Conservation (phyloP, 1,140 invertebrate genomes). For the Drosophila murphyi region DNA sequence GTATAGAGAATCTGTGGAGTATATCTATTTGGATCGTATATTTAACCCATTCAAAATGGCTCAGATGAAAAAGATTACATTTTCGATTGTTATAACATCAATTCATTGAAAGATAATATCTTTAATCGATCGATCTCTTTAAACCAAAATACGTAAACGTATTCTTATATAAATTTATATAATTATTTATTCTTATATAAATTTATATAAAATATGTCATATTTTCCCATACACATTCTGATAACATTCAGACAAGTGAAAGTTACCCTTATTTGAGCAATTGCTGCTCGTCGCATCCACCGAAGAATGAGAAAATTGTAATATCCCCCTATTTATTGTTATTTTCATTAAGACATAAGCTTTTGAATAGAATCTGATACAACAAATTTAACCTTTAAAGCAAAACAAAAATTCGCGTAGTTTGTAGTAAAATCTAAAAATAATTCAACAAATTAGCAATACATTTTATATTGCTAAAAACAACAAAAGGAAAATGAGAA, state of each 20-base stretch:
- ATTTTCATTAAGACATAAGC: slow-evolving; percentile 33
- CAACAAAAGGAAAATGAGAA: slow-evolving; percentile 5
- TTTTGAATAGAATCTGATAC: slow-evolving; percentile 16
- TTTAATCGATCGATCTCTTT: no score
- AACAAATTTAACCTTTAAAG: not conserved
- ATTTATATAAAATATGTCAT: not conserved
- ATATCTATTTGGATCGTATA: no score
- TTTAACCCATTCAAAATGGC: no score
- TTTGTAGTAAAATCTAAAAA: slow-evolving; percentile 23
- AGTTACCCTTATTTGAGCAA: not conserved
- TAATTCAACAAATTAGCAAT: slow-evolving; percentile 41
- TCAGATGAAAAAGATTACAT: no score
- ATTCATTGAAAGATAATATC: no score
- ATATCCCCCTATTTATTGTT: slow-evolving; percentile 20
- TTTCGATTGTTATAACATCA: no score
- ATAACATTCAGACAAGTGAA: slow-evolving; percentile 6
- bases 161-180: no score
- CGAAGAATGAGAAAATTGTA: not conserved
- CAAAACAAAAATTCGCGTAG: slow-evolving; percentile 24
- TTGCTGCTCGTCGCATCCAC: not conserved
- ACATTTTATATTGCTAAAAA: not conserved
- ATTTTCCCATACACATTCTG: no score
- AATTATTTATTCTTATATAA: no score
- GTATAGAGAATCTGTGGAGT: not conserved
- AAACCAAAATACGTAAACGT: no score